Evolutionary conservation across 2,888 invertebrate species (phyloP), one percentile per base, ranked within the genome.

Genomic region (Calliphora vomitoria): DNA sequence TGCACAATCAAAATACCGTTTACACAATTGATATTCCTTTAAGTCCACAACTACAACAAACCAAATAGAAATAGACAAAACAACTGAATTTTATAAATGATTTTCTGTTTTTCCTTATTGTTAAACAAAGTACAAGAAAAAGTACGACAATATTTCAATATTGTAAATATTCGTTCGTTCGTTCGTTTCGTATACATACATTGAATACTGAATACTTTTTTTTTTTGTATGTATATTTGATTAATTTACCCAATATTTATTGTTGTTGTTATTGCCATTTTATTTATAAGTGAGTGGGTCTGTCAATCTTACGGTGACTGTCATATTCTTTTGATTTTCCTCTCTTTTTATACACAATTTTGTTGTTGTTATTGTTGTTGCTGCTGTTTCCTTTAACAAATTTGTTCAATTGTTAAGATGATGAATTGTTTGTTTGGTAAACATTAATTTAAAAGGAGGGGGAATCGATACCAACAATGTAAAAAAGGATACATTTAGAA

Each of bases 371-470:
- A n/a, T 50, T 64, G 80, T 74, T 81, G 81, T 38, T 64, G 35
- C 18, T 66, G 8, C 71, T 80, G 47, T 62, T 78, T 55, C 41
- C 55, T 80, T 75, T 75, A 53, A 85, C 79, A 87, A 85, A 87
- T 87, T 87, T 87, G 79, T 87, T 79, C 87, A 79, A 87, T 87
- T 87, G 85, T 87, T 82, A 38, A 83, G 71, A 87, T 87, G 87
- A 87, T 87, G 87, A 87, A 87, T 87, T 85, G 87, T 87, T 87
- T 87, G 85, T 87, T 87, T 78, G 85, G 82, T 85, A 87, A 82
- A 87, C 85, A 87, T 85, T 87, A 85, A 82, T 85, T 82, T 72
- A 18, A 81, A 25, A 85, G 62, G 69, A 69, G 69, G 80, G 74
- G 62, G 44, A 25, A 25, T 25, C 25, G 25, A 75, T 82, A 58